Base-by-base conservation (phyloP, 2,888 invertebrate genomes). In the Serripes groenlandicus region DNA sequence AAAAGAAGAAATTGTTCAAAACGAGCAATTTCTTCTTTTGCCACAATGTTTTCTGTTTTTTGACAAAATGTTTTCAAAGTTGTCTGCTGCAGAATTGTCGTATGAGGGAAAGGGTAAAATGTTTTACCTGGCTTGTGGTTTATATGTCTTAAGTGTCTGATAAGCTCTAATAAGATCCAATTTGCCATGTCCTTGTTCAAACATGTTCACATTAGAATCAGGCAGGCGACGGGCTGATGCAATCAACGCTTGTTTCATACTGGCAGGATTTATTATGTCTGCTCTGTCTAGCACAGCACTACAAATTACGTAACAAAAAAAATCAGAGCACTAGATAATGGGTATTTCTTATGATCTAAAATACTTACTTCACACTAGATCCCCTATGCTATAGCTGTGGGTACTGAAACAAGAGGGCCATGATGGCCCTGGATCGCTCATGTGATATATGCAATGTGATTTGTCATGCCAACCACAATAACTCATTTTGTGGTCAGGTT, bases 181-280 rank as follows among this genome's bases (percentile, higher is more conserved):
- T 94, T 98, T 98, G 68, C 99, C 99, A 93, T 98, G 98, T 0
- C 99, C 99, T 95, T 99, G 99, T 94, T 99, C 99, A 94, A 99
- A 99, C 97, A 99, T 99, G 94, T 98, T 98, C 56, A 97, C 97
- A 64, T 80, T 80, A 15, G 83, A 58, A 64, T 93, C 93, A 0
- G 97, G 96, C 71, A 99, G 95, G 35, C 98, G 96, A 49, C 97
- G 95, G 0, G 99, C 98, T 0, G 98, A 98, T 81, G 97, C 97
- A 95, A 98, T 97, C n/a, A 99, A 95, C 0, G 98, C 98, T 95
- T 99, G 99, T 94, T 99, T 99, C 95, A 99, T 97, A 42, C 98
- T 97, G 0, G 98, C 98, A 0, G 99, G 98, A 90, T 98, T 98
- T 58, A 93, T 91, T 7, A 93, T 87, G 81, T 91, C 89, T 26